phyloP scores from a whole-genome alignment of 2,113 vertebrate genomes.

The Natator depressus region DNA sequence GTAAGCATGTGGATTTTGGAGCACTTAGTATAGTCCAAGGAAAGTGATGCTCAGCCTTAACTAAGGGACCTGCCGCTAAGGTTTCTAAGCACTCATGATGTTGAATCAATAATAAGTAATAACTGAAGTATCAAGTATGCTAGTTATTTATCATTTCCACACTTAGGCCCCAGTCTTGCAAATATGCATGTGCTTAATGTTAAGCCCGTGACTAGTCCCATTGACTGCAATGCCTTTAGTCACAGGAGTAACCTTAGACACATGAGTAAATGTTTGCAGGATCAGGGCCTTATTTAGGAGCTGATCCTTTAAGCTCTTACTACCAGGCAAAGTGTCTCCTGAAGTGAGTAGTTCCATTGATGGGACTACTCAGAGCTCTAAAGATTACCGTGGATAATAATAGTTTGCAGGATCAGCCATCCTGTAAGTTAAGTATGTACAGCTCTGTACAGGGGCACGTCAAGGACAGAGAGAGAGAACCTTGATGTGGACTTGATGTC shows the following conservation, averaged over 20 bases:
- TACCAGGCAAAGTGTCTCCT: slow-evolving; percentile 33
- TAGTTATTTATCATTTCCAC: slow-evolving; percentile 59
- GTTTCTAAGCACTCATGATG: background rate
- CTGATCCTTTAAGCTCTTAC: slow-evolving; percentile 60
- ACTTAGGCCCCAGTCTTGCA: slow-evolving; percentile 61
- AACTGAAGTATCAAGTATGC: background rate
- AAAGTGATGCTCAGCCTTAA: background rate
- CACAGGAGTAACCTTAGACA: slow-evolving; percentile 68
- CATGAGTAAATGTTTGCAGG: slow-evolving; percentile 61
- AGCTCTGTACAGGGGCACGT: background rate
- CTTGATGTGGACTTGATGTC: background rate
- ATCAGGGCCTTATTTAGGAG: slow-evolving; percentile 63
- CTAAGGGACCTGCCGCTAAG: background rate
- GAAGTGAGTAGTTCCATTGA: slow-evolving; percentile 20
- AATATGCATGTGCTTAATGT: slow-evolving; percentile 60
- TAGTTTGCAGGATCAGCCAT: background rate
- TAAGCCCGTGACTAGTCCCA: slow-evolving; percentile 69
- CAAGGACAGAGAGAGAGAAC: background rate
- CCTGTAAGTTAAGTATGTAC: fast-evolving
- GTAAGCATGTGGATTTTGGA: fast-evolving
- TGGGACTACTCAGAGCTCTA: background rate
- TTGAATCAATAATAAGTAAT: slow-evolving; percentile 1
- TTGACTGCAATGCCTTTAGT: slow-evolving; percentile 69
- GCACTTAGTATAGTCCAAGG: background rate
- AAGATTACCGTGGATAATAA: background rate